Base-by-base conservation (phyloP, 2,888 invertebrate species). In the Allophyes oxyacanthae region DNA sequence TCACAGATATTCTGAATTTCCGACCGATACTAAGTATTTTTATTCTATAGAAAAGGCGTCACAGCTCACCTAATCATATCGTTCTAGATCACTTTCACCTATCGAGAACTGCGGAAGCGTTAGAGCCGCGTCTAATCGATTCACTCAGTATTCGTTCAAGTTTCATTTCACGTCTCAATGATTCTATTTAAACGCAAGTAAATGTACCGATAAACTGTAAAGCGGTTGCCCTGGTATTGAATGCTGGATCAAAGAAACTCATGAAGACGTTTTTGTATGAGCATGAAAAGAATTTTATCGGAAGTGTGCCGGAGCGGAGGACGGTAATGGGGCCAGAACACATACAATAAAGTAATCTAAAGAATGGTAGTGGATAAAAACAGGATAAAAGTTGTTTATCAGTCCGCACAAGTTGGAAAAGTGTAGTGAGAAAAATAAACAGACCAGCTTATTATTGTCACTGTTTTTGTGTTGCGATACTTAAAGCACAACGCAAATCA, bases 81-180 rank as follows among this genome's bases (percentile, higher is more conserved):
- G 50, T 56, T 72, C 60, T 52, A 64, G 57, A 72, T 62, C 41
- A 74, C 83, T 82, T 79, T 79, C 83, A 77, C 84, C 78, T 68
- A 68, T 74, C 58, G 59, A 70, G 71, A 64, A 80, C 75, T 28
- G 42, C 79, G 78, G 78, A 76, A 78, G 77, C 73, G 64, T 70
- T 51, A 72, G 64, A 63, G 60, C 72, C 71, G 72, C 67, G 69
- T 63, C 82, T 66, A 83, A 84, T 84, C 78, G 77, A 82, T 82
- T 80, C 56, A 64, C 58, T 56, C 50, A 50, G 60, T 62, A 69
- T 68, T 73, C 67, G 73, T 66, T 61, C 62, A 69, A 69, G 73
- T 75, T 77, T 81, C 77, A 81, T 82, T 86, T 85, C 81, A 81
- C 82, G 82, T 74, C 71, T 79, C 78, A 71, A 66, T 72, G 77